A percentile compares a stretch with the other conserved stretches of the same genome.
Evolutionary conservation across 2,113 vertebrate species (phyloP).

Genomic region (Amphiprion percula): DNA sequence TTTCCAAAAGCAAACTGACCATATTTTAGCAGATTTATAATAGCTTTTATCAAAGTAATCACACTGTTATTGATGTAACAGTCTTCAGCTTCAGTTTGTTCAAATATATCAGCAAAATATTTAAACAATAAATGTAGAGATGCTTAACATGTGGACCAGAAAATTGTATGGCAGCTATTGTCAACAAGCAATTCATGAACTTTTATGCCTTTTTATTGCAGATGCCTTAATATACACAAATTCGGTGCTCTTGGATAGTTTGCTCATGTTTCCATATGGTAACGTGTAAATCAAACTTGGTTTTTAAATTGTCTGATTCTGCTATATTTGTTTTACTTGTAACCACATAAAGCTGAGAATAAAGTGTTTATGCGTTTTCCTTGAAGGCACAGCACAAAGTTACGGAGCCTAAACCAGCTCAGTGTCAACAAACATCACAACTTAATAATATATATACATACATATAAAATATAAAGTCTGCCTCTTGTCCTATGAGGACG

Average conservation of each 20-base stretch:
- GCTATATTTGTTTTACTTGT: slow-evolving; percentile 1
- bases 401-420: not conserved
- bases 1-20: slow-evolving; percentile 10
- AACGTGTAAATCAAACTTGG: slow-evolving; percentile 9
- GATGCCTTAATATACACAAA: slow-evolving; percentile 33
- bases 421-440: not conserved
- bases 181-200: slow-evolving; percentile 21
- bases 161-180: slow-evolving; percentile 41
- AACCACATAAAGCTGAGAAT: slow-evolving; percentile 3
- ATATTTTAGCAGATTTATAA: slow-evolving; percentile 22
- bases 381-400: slow-evolving; percentile 7
- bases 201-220: slow-evolving; percentile 10
- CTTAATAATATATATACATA: not conserved
- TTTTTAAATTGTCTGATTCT: not conserved
- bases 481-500: slow-evolving; percentile 42
- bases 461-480: not conserved
- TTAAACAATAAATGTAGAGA: slow-evolving; percentile 4
- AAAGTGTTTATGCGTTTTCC: slow-evolving; percentile 13
- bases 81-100: slow-evolving; percentile 4
- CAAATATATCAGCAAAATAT: not conserved
- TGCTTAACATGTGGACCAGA: slow-evolving; percentile 4
- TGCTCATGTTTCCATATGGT: slow-evolving; percentile 19
- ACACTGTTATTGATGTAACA: slow-evolving; percentile 18
- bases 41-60: slow-evolving; percentile 16
- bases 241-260: not conserved